These are phyloP conservation scores for Archips crataeganus DNA, from an alignment of 2,888 invertebrate species.

Conservation along the genomic window DNA sequence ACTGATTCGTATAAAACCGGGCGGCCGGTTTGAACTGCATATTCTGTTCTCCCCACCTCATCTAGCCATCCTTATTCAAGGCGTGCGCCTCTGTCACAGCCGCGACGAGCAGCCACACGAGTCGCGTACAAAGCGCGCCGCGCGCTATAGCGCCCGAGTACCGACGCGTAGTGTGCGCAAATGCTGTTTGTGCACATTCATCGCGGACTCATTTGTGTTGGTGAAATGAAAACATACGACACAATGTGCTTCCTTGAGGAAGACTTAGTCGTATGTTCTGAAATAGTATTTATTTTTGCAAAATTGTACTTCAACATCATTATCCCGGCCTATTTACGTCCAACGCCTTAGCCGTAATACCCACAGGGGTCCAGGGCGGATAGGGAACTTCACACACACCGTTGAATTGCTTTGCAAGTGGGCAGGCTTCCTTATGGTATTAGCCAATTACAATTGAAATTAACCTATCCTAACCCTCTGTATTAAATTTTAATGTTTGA, in stretches of 20 bases:
- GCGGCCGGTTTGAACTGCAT: neutral
- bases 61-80: conserved; percentile 25
- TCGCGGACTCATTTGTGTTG: conserved; percentile 26
- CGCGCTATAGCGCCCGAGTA: neutral
- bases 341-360: too few species aligned
- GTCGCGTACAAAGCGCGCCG: neutral
- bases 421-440: too few species aligned
- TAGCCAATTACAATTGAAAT: too few species aligned
- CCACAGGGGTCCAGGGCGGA: too few species aligned
- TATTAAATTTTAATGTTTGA: too few species aligned
- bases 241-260: neutral
- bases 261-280: neutral
- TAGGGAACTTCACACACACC: too few species aligned
- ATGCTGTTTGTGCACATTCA: conserved; percentile 33
- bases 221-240: conserved; percentile 13
- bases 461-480: too few species aligned
- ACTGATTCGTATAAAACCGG: neutral
- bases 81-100: conserved; percentile 14
- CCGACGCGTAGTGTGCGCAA: neutral
- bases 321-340: too few species aligned
- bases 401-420: too few species aligned
- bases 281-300: too few species aligned
- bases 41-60: conserved; percentile 8
- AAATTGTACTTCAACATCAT: too few species aligned
- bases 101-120: neutral